Evolutionary conservation across 2,113 vertebrate genomes (phyloP).

Genomic region (Ranitomeya imitator): DNA sequence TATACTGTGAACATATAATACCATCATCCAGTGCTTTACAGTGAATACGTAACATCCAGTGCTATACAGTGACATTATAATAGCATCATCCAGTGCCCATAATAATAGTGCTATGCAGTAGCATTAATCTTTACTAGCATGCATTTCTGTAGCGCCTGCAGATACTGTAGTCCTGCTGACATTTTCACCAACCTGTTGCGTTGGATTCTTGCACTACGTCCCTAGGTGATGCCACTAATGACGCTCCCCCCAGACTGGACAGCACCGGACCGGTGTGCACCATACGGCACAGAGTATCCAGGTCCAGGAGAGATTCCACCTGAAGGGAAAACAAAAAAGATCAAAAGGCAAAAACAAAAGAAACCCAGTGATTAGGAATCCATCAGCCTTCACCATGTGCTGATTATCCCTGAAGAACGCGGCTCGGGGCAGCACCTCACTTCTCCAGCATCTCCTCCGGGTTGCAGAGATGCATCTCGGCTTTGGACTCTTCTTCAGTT

Average conservation of each 20-base stretch:
- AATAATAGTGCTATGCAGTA: background rate
- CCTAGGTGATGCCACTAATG: constrained; percentile 8
- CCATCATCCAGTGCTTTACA: background rate
- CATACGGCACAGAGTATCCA: constrained; percentile 24
- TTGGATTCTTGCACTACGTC: background rate
- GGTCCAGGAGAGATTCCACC: constrained; percentile 34
- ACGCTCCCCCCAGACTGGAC: background rate
- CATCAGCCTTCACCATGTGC: background rate
- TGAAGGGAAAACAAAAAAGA: background rate
- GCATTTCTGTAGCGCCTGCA: background rate
- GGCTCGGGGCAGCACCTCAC: constrained; percentile 6
- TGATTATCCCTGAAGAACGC: background rate
- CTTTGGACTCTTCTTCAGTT: background rate
- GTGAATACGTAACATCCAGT: background rate
- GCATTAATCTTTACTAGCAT: background rate
- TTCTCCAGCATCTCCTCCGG: constrained; percentile 22
- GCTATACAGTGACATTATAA: background rate
- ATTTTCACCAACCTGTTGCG: constrained; percentile 40
- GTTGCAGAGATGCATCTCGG: constrained; percentile 23
- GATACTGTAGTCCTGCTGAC: background rate
- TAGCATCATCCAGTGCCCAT: background rate
- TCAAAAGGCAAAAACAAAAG: background rate
- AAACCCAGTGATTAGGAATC: background rate
- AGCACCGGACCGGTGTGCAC: background rate
- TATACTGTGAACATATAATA: too few relatives aligned